Conservation (phyloP, 1,140 invertebrate species). For the Caenorhabditis remanei region DNA sequence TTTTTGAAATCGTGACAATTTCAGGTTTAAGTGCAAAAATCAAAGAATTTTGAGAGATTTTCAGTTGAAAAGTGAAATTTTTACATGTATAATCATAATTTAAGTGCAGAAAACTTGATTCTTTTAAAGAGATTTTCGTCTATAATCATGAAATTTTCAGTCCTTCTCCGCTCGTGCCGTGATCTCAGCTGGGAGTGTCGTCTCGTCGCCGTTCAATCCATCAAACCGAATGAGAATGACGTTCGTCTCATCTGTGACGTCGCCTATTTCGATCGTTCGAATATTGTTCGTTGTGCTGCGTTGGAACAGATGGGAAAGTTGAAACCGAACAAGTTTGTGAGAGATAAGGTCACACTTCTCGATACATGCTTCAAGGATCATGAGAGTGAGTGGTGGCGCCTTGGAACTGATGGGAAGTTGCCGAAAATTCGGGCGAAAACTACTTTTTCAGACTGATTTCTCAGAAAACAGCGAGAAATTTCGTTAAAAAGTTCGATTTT, state of each 20-base stretch:
- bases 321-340: background rate
- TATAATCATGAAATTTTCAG: background rate
- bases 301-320: background rate
- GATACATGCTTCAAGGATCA: conserved; percentile 3
- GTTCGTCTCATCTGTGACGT: background rate
- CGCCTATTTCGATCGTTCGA: background rate
- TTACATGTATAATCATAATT: no score
- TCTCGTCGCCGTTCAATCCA: background rate
- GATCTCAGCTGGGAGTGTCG: background rate
- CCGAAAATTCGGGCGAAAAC: no score
- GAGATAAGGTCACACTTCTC: background rate
- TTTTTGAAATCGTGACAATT: no score
- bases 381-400: background rate
- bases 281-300: background rate
- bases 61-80: no score
- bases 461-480: no score
- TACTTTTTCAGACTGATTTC: no score
- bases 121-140: no score
- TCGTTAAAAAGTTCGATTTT: no score
- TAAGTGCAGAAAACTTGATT: no score
- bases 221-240: background rate
- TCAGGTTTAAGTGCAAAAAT: no score
- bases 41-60: no score
- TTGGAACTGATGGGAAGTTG: no score
- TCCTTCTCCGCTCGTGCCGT: background rate